phyloP scores from a whole-genome alignment of 2,113 vertebrate species.

The Pelodiscus sinensis region DNA sequence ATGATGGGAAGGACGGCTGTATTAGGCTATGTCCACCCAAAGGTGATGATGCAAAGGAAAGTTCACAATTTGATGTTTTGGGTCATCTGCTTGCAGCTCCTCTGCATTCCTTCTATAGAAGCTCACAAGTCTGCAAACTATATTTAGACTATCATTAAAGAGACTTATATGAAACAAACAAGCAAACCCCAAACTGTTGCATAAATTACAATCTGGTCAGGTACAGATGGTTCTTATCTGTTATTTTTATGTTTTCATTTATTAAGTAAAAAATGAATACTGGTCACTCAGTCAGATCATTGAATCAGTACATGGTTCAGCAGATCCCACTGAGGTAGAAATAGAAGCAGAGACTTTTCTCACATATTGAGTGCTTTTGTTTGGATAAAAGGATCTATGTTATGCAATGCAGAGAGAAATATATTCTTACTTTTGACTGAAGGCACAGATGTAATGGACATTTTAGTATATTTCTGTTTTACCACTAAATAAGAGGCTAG shows the following conservation, averaged over 20 bases:
- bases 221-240: conserved; percentile 62
- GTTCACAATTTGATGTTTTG: not conserved
- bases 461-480: not conserved
- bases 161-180: conserved; percentile 29
- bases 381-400: not conserved
- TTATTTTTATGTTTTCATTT: conserved; percentile 41
- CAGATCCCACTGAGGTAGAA: conserved; percentile 31
- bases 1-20: not conserved
- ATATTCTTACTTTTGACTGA: not conserved
- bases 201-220: conserved; percentile 63
- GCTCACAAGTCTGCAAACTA: not conserved
- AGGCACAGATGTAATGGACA: not conserved
- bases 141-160: not conserved
- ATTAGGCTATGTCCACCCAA: not conserved
- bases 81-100: not conserved
- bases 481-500: not conserved
- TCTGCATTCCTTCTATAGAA: not conserved
- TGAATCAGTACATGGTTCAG: conserved; percentile 38
- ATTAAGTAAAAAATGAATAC: conserved; percentile 35
- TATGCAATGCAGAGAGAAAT: conserved; percentile 17
- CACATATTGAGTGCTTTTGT: not conserved
- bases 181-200: conserved; percentile 28
- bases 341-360: not conserved
- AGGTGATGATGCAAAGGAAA: not conserved
- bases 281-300: conserved; percentile 36